A percentile compares a stretch with the other conserved stretches of the same genome.
Evolutionary conservation across 2,113 vertebrate species (phyloP).

Genomic region (Onychorhynchus coronatus): DNA sequence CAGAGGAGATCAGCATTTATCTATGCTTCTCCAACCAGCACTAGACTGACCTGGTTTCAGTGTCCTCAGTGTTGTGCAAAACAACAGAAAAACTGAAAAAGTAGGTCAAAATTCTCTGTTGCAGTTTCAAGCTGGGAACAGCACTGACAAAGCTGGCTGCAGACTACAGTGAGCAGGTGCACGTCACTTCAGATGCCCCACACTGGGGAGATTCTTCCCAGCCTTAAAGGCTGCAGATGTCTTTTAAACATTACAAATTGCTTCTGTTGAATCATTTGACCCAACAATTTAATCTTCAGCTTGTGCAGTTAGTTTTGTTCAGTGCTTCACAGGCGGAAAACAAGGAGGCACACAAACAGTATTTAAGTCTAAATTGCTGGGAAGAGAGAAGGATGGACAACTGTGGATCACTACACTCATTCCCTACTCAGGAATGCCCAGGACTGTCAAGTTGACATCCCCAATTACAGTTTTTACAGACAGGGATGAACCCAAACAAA

Average conservation of each 20-base stretch:
- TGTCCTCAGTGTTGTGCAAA: neutral
- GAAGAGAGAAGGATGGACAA: neutral
- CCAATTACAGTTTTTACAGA: neutral
- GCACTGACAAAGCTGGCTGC: neutral
- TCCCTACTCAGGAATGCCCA: neutral
- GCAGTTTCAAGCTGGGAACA: neutral
- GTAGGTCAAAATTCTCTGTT: neutral
- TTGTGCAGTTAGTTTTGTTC: neutral
- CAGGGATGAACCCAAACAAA: neutral
- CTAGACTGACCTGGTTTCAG: neutral
- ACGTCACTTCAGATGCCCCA: accelerated
- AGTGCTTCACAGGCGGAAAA: accelerated
- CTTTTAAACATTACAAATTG: neutral
- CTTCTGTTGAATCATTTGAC: neutral
- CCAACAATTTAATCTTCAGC: neutral
- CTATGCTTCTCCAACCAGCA: neutral
- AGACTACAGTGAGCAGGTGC: neutral
- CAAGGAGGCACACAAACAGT: neutral
- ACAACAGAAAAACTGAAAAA: conserved; percentile 10
- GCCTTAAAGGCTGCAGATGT: neutral
- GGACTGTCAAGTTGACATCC: neutral
- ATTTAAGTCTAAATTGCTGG: neutral
- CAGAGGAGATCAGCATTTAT: neutral
- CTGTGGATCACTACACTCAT: neutral
- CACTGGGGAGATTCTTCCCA: neutral